Conservation (phyloP, 2,888 invertebrate genomes). For the Apodemia zela region DNA sequence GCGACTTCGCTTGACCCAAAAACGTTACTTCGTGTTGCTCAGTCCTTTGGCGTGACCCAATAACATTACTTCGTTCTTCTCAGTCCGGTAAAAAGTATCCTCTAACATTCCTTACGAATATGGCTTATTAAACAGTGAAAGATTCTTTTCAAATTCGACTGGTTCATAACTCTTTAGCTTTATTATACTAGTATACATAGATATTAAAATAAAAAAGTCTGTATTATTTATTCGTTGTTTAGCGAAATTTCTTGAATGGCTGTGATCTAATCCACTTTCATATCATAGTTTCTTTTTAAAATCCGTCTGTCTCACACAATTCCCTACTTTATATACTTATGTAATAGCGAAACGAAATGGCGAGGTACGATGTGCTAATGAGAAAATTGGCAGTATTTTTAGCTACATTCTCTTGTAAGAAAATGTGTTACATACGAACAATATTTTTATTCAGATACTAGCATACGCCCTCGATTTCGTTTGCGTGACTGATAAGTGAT, state of each 20-base stretch:
- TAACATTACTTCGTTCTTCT: no score
- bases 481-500: no score
- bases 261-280: constrained; percentile 2
- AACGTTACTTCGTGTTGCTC: no score
- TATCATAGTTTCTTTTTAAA: constrained; percentile 14
- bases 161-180: no score
- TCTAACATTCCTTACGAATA: no score
- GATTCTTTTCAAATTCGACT: no score
- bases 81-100: no score
- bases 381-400: constrained; percentile 17
- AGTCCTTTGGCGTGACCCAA: no score
- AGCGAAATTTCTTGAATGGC: constrained; percentile 1
- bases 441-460: neutral
- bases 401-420: constrained; percentile 11
- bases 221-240: neutral
- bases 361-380: constrained; percentile 15
- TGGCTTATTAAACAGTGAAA: no score
- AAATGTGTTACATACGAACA: neutral
- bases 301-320: constrained; percentile 7
- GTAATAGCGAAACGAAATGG: constrained; percentile 13
- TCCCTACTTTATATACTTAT: constrained; percentile 13
- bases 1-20: no score
- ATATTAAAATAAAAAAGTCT: neutral
- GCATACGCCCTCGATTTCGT: neutral
- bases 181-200: no score